Evolutionary conservation across 2,113 vertebrate species (phyloP), one percentile per base, ranked within the genome.

Genomic region (Oxyura jamaicensis): DNA sequence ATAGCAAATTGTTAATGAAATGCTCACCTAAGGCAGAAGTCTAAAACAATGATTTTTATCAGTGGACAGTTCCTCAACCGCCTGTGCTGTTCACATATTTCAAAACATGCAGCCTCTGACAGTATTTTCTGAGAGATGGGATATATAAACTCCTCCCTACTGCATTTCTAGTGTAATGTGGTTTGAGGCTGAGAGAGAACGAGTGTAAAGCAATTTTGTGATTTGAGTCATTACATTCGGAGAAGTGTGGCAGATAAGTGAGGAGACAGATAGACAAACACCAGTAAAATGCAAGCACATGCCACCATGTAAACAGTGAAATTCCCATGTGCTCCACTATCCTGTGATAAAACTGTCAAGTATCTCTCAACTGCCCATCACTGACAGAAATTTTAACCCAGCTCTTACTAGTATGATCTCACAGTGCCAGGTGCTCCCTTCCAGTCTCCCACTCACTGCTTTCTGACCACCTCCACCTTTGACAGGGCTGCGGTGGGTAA

Each of bases 321-420:
- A 80, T 91, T 23, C 75, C 63, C 76, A 33, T 13, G 60, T 59
- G 73, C 59, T 65, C 42, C 8, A 2, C 66, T 67, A 16, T 59
- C 82, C 77, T 80, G 56, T 59, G 83, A 63, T 92, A 75, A 82
- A 93, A 78, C 80, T 92, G 75, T 73, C 88, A 90, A 53, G 60
- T 78, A 31, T 75, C 28, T 91, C 83, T 86, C 79, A 80, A 69
- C 31, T 33, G 73, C 80, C 60, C 41, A 20, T 92, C 94, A 71
- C 4, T 0, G 3, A 75, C 79, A 83, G 86, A 80, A 78, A 86
- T 52, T 59, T 67, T 90, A 90, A 86, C 90, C 55, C 69, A 84
- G 62, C 66, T 91, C 66, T 77, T 75, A 59, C 56, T 23, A 19
- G 77, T 2, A 11, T 81, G 83, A 92, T 53, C 69, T 91, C 80